These are phyloP conservation scores for Prionace glauca DNA, from an alignment of 2,797 vertebrate species.

Conservation along the genomic window DNA sequence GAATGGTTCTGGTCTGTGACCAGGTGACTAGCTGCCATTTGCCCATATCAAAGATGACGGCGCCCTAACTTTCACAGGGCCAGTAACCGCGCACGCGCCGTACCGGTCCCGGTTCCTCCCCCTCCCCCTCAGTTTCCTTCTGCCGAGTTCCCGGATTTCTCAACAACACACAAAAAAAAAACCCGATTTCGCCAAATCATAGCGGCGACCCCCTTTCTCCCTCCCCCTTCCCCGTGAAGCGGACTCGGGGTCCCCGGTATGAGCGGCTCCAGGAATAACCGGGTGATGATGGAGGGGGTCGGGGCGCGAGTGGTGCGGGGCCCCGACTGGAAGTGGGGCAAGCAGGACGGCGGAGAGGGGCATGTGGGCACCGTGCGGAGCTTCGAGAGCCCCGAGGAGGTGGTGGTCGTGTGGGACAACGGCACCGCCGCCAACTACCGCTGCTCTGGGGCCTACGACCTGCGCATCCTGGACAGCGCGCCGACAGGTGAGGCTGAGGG, in stretches of 20 bases:
- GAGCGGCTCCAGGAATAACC: slow-evolving; percentile 95
- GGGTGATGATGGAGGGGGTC: slow-evolving; percentile 98
- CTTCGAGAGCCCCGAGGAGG: slow-evolving; percentile 97
- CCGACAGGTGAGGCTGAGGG: slow-evolving; percentile 87
- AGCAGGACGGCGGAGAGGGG: slow-evolving; percentile 96
- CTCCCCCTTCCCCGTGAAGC: slow-evolving; percentile 38
- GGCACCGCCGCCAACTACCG: slow-evolving; percentile 97
- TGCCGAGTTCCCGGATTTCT: slow-evolving; percentile 16
- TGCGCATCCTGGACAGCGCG: slow-evolving; percentile 91
- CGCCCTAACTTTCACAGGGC: not conserved
- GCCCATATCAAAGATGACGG: slow-evolving; percentile 42
- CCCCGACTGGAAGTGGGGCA: slow-evolving; percentile 98
- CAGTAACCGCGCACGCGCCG: not conserved
- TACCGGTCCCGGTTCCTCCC: not conserved
- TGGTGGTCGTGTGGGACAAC: slow-evolving; percentile 98
- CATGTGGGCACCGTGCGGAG: slow-evolving; percentile 95
- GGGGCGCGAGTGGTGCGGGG: slow-evolving; percentile 89
- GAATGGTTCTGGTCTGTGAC: slow-evolving; percentile 40
- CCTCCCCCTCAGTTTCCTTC: not conserved
- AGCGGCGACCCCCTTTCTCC: slow-evolving; percentile 22
- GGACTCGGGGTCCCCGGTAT: slow-evolving; percentile 53
- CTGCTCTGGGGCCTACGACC: slow-evolving; percentile 94
- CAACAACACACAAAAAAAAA: slow-evolving; percentile 36
- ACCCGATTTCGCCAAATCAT: slow-evolving; percentile 40
- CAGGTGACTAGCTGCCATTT: not conserved